Evolutionary conservation across 2,888 invertebrate genomes (phyloP).

Genomic region (Epicampocera succincta): DNA sequence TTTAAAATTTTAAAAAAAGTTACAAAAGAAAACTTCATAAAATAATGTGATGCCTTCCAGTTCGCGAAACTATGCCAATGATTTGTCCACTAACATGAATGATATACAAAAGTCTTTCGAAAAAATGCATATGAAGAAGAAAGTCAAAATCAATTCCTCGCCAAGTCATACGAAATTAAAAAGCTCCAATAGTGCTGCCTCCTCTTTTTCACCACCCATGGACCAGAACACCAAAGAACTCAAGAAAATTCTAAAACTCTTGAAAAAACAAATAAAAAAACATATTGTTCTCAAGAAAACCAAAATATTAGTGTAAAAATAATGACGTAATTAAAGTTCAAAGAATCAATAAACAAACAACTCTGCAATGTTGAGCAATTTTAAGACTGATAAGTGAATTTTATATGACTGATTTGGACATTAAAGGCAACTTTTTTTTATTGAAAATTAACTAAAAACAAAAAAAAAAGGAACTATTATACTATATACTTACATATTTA

Average conservation of each 20-base stretch:
- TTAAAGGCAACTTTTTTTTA: constrained; percentile 40
- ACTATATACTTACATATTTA: not conserved
- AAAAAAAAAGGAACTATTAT: not conserved
- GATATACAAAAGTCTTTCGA: constrained; percentile 76
- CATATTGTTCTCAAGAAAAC: constrained; percentile 74
- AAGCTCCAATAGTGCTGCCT: not conserved
- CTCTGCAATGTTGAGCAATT: constrained; percentile 41
- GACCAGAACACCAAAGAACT: constrained; percentile 71
- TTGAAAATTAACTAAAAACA: constrained; percentile 17
- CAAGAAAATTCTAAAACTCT: constrained; percentile 76
- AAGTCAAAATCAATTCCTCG: constrained; percentile 31
- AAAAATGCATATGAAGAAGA: constrained; percentile 76
- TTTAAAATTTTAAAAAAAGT: constrained; percentile 20
- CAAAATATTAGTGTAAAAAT: constrained; percentile 74
- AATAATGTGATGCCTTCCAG: constrained; percentile 50
- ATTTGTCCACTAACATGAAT: constrained; percentile 71
- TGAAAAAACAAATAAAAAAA: constrained; percentile 76
- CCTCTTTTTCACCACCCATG: constrained; percentile 16
- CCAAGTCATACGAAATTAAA: not conserved
- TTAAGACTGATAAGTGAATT: constrained; percentile 33
- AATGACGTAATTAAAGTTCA: constrained; percentile 7
- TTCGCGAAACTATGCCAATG: constrained; percentile 16
- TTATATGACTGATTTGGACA: constrained; percentile 35
- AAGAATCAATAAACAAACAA: constrained; percentile 9
- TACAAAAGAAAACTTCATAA: not conserved